Evolutionary conservation across 2,797 vertebrate species (phyloP).

Genomic region (Anableps anableps): DNA sequence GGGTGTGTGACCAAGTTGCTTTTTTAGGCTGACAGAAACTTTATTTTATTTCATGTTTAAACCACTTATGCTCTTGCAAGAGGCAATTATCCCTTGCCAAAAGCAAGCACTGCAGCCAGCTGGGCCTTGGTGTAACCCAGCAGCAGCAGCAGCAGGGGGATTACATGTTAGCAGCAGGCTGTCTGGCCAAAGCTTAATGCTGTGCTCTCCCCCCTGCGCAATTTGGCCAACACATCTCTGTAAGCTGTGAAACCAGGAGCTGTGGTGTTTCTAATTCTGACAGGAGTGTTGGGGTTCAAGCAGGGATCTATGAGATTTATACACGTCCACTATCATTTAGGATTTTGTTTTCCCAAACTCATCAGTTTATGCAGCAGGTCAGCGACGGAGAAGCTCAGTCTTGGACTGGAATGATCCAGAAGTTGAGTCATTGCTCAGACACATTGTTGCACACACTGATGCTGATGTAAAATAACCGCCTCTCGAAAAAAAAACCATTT

Average conservation of each 20-base stretch:
- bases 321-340: neutral
- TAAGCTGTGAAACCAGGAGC: constrained; percentile 20
- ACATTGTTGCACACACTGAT: neutral
- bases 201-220: constrained; percentile 25
- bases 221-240: constrained; percentile 30
- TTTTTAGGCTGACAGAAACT: neutral
- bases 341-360: neutral
- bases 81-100: constrained; percentile 23
- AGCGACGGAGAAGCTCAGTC: neutral
- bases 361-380: neutral
- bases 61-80: constrained; percentile 1
- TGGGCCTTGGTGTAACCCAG: constrained; percentile 3
- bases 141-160: constrained; percentile 26
- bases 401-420: neutral
- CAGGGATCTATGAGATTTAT: neutral
- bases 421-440: neutral
- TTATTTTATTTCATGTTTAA: neutral
- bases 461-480: neutral
- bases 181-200: constrained; percentile 39
- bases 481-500: neutral
- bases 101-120: constrained; percentile 8
- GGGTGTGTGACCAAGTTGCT: neutral
- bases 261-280: constrained; percentile 10
- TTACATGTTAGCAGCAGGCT: constrained; percentile 35
- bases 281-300: constrained; percentile 7